Conservation (phyloP, 2,113 vertebrate genomes). For the Cheirogaleus medius region DNA sequence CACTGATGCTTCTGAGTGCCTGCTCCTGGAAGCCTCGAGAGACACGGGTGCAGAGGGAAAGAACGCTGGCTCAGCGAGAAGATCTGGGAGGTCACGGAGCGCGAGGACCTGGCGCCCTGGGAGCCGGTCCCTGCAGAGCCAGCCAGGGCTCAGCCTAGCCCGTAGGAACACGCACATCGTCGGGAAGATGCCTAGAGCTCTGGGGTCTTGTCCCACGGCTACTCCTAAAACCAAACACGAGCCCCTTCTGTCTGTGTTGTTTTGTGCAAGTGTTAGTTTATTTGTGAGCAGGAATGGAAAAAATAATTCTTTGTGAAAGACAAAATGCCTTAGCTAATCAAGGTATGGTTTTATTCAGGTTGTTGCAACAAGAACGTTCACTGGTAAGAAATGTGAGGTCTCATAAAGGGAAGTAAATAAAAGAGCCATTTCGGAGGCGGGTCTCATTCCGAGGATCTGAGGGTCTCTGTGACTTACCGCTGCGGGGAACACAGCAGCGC, state of each 20-base stretch:
- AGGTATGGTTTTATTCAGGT: neutral
- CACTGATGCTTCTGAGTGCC: neutral
- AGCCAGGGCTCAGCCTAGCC: accelerated
- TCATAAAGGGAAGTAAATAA: neutral
- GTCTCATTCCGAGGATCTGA: neutral
- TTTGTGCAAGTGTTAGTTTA: neutral
- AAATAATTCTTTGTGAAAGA: neutral
- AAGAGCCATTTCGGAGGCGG: neutral
- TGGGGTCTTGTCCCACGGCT: neutral
- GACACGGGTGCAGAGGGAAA: neutral
- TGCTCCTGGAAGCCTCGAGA: neutral
- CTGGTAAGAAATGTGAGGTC: neutral
- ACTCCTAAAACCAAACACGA: neutral
- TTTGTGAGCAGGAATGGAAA: neutral
- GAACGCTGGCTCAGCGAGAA: accelerated
- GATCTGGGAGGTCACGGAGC: too few species aligned
- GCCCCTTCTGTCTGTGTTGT: neutral
- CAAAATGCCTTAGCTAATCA: neutral
- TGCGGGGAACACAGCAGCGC: neutral
- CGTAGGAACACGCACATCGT: neutral
- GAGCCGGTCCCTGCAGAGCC: neutral
- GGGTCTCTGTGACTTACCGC: too few species aligned
- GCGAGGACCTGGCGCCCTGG: accelerated
- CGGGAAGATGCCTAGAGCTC: too few species aligned
- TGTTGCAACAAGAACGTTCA: neutral